phyloP scores from a whole-genome alignment of 2,797 vertebrate genomes.

The Hafferia zeledoni region DNA sequence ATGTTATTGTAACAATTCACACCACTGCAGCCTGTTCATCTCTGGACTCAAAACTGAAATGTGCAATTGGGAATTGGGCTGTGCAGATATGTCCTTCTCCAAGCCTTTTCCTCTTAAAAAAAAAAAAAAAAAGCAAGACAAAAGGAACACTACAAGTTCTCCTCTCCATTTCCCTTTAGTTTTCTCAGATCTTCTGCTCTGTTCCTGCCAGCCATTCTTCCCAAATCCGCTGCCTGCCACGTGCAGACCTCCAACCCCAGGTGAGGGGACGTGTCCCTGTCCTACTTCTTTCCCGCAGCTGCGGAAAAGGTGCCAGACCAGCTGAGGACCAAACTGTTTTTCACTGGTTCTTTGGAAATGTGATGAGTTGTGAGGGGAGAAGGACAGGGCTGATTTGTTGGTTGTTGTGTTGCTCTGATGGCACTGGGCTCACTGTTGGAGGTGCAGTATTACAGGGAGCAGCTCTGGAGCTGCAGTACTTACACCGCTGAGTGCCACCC shows the following conservation, averaged over 20 bases:
- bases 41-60: neutral
- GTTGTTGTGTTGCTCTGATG: neutral
- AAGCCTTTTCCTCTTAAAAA: neutral
- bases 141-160: neutral
- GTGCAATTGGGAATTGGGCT: neutral
- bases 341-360: neutral
- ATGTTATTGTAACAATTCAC: conserved; percentile 37
- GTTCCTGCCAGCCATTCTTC: neutral
- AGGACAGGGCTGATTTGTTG: no score
- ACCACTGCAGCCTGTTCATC: neutral
- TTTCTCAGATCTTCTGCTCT: neutral
- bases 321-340: neutral
- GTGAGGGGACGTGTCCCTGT: neutral
- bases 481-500: no score
- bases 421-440: neutral
- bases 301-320: neutral
- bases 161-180: no score
- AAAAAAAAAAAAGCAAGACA: neutral
- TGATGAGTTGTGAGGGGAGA: neutral
- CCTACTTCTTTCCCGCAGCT: neutral
- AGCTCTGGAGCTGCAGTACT: neutral
- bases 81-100: neutral
- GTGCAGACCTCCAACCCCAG: neutral
- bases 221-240: neutral
- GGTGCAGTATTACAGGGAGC: neutral